phyloP scores from a whole-genome alignment of 2,113 vertebrate species.

The Psilopsiagon aurifrons region DNA sequence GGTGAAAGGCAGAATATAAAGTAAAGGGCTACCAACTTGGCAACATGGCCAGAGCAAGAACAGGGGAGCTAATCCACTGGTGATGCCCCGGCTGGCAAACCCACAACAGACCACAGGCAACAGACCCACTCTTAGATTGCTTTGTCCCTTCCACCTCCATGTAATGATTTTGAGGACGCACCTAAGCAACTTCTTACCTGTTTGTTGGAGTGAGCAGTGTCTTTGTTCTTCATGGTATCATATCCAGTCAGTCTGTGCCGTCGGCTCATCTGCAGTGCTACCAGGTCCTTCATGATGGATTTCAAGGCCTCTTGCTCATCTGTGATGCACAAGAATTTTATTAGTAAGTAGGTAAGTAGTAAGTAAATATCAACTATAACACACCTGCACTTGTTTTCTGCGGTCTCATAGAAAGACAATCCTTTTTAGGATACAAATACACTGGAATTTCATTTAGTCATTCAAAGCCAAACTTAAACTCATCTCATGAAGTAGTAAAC shows the following conservation, averaged over 20 bases:
- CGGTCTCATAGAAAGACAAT: background rate
- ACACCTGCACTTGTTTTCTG: background rate
- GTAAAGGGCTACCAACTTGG: background rate
- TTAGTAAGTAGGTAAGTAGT: background rate
- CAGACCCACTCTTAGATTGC: background rate
- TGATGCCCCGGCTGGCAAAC: background rate
- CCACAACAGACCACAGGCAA: background rate
- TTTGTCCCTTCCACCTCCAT: background rate
- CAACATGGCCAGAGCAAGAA: background rate
- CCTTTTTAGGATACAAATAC: background rate
- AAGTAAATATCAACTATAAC: background rate
- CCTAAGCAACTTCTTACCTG: conserved; percentile 73
- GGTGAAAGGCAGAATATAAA: background rate
- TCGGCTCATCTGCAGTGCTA: conserved; percentile 92
- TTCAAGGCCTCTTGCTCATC: conserved; percentile 96
- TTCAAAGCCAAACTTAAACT: background rate
- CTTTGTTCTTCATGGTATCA: conserved; percentile 87
- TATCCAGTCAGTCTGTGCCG: conserved; percentile 82
- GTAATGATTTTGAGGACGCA: accelerated
- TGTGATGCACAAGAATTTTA: conserved; percentile 58
- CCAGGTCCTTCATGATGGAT: conserved; percentile 99
- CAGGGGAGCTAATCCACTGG: background rate
- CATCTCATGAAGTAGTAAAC: accelerated
- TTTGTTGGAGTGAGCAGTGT: conserved; percentile 76
- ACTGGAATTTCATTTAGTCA: background rate